Evolutionary conservation across 2,888 invertebrate genomes (phyloP), one percentile per base, ranked within the genome.

Genomic region (Chrysolina haemoptera): DNA sequence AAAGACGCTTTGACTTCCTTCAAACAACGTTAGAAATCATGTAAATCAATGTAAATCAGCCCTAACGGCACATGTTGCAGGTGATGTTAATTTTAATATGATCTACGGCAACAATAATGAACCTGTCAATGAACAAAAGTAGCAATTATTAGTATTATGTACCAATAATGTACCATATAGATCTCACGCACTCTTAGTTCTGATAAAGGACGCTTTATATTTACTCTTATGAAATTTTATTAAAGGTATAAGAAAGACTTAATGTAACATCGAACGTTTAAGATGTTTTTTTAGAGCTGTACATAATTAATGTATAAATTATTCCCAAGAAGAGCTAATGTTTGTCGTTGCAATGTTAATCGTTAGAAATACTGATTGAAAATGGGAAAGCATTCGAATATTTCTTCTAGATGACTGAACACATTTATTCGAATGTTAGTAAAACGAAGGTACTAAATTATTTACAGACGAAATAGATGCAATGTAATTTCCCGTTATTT

Each of bases 101-200:
- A 70, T 65, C 73, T 73, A 73, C 66, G 71, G 65, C 73, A 69
- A 76, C 76, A 73, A 71, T 69, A 69, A 71, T 43, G 12, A 18
- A 68, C 43, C 62, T 68, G 76, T 73, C 76, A 76, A 76, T 76
- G 62, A 76, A 50, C 68, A 46, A 20, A 43, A 41, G 22, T 68
- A 62, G 59, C 67, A 70, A 70, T 70, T 70, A 69, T 35, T 62
- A 41, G 43, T 16, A 63, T 20, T 63, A 63, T 20, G 63, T 63
- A 63, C 63, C n/a, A 46, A 62, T 41, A 22, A 62, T 62, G 20
- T 50, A 18, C 27, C 12, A 66, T 50, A 66, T 43, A n/a, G n/a
- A 66, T 66, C 18, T 66, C 50, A 53, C 53, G 66, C 66, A 50
- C 11, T 27, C 20, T 35, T 66, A 66, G 66, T 35, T 66, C 16